Evolutionary conservation across 2,888 invertebrate genomes (phyloP), one percentile per base, ranked within the genome.

Genomic region (Dryocosmus kuriphilus): DNA sequence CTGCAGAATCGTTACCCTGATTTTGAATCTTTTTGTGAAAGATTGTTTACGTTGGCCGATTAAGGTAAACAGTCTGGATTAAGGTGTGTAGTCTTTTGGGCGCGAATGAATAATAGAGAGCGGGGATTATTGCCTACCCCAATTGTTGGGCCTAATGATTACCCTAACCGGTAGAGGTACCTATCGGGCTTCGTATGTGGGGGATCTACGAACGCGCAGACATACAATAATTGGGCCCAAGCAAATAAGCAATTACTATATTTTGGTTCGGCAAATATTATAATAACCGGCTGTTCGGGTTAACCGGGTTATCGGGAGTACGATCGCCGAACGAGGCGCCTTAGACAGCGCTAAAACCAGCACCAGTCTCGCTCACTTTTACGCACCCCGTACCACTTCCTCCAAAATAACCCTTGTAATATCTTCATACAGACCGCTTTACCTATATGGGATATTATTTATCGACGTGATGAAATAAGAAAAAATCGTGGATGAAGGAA

Each of bases 241-340:
- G 86, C 87, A 89, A 89, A 89, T 88, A 89, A 89, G 88, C 89
- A 88, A 89, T 89, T 86, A 88, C 86, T 87, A 88, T 88, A 87
- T 86, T 89, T 88, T 84, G 86, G 83, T 85, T 88, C 85, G 86
- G 89, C 87, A 90, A 90, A 90, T 89, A 90, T 90, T 89, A 89
- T 89, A 90, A 90, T 89, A 89, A 89, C 85, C 88, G 87, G 85
- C 82, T 84, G 81, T 84, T 80, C 81, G 83, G 86, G 87, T 88
- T 87, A 87, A 87, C 86, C 86, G 83, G 87, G 85, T 89, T 89
- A 89, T 89, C 89, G 85, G 82, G 80, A 83, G 86, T 86, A 85
- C 83, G 88, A 89, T 89, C 89, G 82, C 80, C 79, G 77, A 71
- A 79, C 76, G 79, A 85, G 85, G 85, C 86, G 85, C 85, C 81